phyloP scores from a whole-genome alignment of 2,888 invertebrate genomes.

The Chaetoderma sp. region DNA sequence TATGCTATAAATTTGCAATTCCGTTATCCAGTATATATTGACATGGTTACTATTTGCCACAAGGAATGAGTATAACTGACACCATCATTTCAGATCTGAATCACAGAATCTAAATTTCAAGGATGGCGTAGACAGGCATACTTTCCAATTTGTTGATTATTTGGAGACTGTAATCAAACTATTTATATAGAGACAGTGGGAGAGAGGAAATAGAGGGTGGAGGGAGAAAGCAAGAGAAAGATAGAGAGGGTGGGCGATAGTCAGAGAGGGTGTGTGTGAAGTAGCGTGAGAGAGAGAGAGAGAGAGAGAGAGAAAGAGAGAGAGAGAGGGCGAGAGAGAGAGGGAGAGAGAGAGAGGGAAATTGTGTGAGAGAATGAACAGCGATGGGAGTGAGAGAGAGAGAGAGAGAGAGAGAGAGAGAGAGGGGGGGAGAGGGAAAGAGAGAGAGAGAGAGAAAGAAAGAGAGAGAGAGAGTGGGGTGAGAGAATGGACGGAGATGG shows the following conservation, averaged over 20 bases:
- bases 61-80: no score
- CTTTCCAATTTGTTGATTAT: no score
- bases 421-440: slow-evolving; percentile 3
- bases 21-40: no score
- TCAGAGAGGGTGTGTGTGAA: slow-evolving; percentile 1
- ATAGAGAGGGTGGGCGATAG: slow-evolving; percentile 15
- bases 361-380: slow-evolving; percentile 3
- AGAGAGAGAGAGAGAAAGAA: slow-evolving; percentile 16
- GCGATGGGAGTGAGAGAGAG: background rate
- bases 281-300: slow-evolving; percentile 26
- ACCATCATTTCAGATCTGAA: no score
- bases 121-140: no score
- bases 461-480: slow-evolving; percentile 13
- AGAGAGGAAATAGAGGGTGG: no score
- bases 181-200: no score
- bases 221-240: slow-evolving; percentile 18
- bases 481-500: slow-evolving; percentile 12
- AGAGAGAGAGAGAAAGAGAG: slow-evolving; percentile 1
- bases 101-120: no score
- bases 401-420: background rate
- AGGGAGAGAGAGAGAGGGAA: background rate
- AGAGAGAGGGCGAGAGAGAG: no score
- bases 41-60: no score
- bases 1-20: no score
- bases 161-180: no score